A percentile compares a stretch with the other conserved stretches of the same genome.
Conservation (phyloP, 2,113 vertebrate species). For the Dicentrarchus labrax region DNA sequence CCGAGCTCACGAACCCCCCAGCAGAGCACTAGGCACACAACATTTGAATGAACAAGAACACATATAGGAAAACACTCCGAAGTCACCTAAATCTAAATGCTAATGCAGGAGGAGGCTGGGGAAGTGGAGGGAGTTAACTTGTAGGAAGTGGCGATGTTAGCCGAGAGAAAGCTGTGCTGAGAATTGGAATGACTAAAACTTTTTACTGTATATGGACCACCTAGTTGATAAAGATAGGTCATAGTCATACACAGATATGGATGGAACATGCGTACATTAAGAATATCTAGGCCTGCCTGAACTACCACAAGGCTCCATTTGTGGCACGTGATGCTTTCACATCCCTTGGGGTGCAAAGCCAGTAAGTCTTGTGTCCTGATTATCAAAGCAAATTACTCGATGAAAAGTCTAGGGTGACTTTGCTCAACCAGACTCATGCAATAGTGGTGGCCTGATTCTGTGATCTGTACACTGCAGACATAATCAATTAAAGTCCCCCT, state of each 20-base stretch:
- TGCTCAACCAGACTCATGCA: background rate
- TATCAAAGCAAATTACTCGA: background rate
- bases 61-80: conserved; percentile 28
- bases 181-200: conserved; percentile 14
- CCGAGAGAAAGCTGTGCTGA: conserved; percentile 9
- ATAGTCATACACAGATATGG: background rate
- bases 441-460: conserved; percentile 1
- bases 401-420: background rate
- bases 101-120: conserved; percentile 39
- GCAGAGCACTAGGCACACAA: conserved; percentile 37
- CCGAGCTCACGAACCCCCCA: conserved; percentile 4
- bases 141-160: background rate
- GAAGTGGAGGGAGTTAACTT: conserved; percentile 12
- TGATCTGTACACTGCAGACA: background rate
- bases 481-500: background rate
- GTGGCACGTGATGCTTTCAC: background rate
- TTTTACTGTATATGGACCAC: background rate
- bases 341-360: background rate
- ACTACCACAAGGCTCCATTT: background rate
- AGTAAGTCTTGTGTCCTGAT: background rate
- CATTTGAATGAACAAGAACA: conserved; percentile 41
- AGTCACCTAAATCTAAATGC: conserved; percentile 68
- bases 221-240: background rate
- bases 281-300: background rate
- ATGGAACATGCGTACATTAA: background rate